These are phyloP conservation scores for Xerus rutilus DNA, from an alignment of 2,797 vertebrate genomes.

Conservation along the genomic window DNA sequence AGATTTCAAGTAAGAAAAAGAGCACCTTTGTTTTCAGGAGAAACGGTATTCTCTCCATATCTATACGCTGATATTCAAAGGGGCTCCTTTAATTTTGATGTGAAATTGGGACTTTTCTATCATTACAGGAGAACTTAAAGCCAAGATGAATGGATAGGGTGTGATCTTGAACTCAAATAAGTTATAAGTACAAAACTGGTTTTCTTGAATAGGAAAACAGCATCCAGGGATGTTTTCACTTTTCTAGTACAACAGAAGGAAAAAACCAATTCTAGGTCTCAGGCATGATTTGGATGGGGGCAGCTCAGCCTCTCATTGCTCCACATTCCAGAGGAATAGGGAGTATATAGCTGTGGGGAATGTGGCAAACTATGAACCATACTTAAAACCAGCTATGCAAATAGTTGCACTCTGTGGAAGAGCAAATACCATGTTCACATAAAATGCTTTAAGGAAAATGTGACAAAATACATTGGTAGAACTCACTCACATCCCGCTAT, in stretches of 20 bases:
- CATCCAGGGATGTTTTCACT: not conserved
- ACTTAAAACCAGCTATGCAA: not conserved
- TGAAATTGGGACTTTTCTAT: not conserved
- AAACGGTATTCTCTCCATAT: not conserved
- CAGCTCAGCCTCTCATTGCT: not conserved
- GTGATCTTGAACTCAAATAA: not conserved
- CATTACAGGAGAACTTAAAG: constrained; percentile 31
- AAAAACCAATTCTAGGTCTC: not conserved
- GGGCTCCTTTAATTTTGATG: not conserved
- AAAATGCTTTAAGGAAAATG: not conserved
- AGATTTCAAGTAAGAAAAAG: not conserved
- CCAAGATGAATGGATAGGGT: not conserved
- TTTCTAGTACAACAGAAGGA: not conserved
- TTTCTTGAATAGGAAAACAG: not conserved
- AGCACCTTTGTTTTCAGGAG: not conserved
- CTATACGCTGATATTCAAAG: not conserved
- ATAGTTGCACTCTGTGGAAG: not conserved
- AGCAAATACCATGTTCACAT: not conserved
- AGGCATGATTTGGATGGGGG: not conserved
- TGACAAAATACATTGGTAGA: not conserved
- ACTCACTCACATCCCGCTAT: not conserved
- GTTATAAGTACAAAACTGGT: not conserved
- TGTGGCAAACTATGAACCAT: not conserved
- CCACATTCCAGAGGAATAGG: not conserved
- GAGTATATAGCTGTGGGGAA: not conserved